Base-by-base conservation (phyloP, 2,888 invertebrate genomes). In the Microchrysa polita region DNA sequence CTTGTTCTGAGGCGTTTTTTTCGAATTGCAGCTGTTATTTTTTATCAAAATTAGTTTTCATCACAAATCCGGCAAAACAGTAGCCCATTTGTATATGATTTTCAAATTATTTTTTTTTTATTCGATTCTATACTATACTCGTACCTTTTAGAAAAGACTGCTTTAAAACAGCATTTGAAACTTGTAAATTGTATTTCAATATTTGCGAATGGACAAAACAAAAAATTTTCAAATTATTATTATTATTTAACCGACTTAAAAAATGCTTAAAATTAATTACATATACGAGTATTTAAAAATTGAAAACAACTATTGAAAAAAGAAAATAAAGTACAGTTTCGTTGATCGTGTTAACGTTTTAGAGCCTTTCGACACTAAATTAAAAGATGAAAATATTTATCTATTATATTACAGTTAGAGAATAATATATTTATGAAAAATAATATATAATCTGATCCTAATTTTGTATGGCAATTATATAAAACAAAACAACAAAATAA, bases 361-460 rank as follows among this genome's bases (percentile, higher is more conserved):
- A 48, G 48, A 48, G 48, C 48, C 48, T 48, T 48, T 48, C 48
- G 16, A 48, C n/a, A n/a, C 14, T 48, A 48, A 48, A 48, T n/a
- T n/a, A 5, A 48, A 12, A n/a, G n/a, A 48, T 48, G 2, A 48
- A n/a, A n/a, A n/a, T 48, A n/a, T n/a, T 4, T 48, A 48, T 34
- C 27, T 34, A n/a, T n/a, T n/a, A n/a, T n/a, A n/a, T 42, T 42
- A 9, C 42, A 42, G 12, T 7, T 42, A n/a, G n/a, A 42, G 7
- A 42, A 42, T 48, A 48, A 7, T 48, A 2, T 48, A 48, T 48
- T 48, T 48, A 48, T 5, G 7, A 34, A 7, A 34, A 7, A 34
- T 34, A 34, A 34, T 34, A 34, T 34, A 34, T 34, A 34, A 34
- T 34, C 27, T 34, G 27, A 34, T 48, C 16, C 16, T n/a, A 57